Conservation (phyloP, 2,113 vertebrate genomes). For the Lampris incognitus region DNA sequence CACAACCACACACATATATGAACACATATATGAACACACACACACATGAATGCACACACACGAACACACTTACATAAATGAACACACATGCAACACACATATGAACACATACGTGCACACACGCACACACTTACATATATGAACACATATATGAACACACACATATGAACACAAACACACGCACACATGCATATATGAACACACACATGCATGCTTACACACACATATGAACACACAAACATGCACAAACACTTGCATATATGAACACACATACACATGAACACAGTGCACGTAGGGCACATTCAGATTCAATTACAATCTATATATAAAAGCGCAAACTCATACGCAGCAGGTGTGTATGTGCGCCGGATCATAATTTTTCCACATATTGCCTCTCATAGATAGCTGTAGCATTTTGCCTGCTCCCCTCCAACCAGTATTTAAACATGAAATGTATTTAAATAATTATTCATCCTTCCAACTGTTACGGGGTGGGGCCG, state of each 20-base stretch:
- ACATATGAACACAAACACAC: conserved; percentile 49
- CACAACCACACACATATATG: background rate
- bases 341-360: conserved; percentile 66
- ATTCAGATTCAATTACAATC: conserved; percentile 38
- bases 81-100: conserved; percentile 57
- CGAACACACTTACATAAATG: conserved; percentile 48
- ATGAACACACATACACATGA: conserved; percentile 37
- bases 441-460: conserved; percentile 79
- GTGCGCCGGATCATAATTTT: conserved; percentile 56
- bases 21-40: conserved; percentile 34
- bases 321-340: conserved; percentile 41
- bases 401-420: conserved; percentile 82
- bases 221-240: conserved; percentile 42
- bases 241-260: too few relatives aligned
- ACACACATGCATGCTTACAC: conserved; percentile 58
- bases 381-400: conserved; percentile 68
- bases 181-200: conserved; percentile 57
- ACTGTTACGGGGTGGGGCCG: conserved; percentile 64
- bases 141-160: conserved; percentile 16
- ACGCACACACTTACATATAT: conserved; percentile 48
- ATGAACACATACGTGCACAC: conserved; percentile 39
- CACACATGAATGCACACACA: conserved; percentile 46
- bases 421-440: conserved; percentile 77
- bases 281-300: conserved; percentile 3
- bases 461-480: conserved; percentile 77